These are phyloP conservation scores for Agonopterix heracliana DNA, from an alignment of 2,888 invertebrate genomes.

Conservation along the genomic window DNA sequence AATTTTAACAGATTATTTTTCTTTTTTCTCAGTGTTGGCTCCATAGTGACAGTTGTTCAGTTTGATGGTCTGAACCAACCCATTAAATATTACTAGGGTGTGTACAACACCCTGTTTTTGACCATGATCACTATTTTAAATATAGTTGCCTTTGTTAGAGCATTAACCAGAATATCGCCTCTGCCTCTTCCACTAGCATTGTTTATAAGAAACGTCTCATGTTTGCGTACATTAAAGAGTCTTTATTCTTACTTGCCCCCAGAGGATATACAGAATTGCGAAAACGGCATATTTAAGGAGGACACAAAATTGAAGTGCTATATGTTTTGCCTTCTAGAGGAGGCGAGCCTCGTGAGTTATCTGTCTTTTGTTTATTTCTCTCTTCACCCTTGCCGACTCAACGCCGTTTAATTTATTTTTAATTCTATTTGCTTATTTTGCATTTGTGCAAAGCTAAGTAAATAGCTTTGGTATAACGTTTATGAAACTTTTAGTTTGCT, in stretches of 20 bases:
- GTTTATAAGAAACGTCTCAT: slow-evolving; percentile 42
- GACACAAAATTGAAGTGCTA: slow-evolving; percentile 73
- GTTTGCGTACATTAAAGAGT: slow-evolving; percentile 58
- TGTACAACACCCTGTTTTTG: no score
- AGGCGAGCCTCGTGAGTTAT: slow-evolving; percentile 69
- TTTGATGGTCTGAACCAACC: no score
- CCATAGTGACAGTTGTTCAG: no score
- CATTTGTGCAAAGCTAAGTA: slow-evolving; percentile 22
- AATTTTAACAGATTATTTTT: no score
- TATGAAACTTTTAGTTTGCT: no score
- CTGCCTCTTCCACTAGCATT: slow-evolving; percentile 22
- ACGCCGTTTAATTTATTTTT: slow-evolving; percentile 47
- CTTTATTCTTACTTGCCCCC: slow-evolving; percentile 64
- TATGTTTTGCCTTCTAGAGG: slow-evolving; percentile 72
- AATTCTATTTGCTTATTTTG: slow-evolving; percentile 36
- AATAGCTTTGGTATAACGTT: neutral
- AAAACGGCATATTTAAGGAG: slow-evolving; percentile 75
- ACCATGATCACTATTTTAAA: no score
- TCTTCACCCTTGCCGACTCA: slow-evolving; percentile 33
- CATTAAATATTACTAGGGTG: no score
- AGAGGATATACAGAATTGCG: slow-evolving; percentile 74
- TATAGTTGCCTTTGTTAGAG: no score
- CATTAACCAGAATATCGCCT: slow-evolving; percentile 1
- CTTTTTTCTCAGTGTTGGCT: no score
- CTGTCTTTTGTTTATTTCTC: slow-evolving; percentile 48